Evolutionary conservation across 1,140 invertebrate genomes (phyloP).

Genomic region (Drosophila melanica): DNA sequence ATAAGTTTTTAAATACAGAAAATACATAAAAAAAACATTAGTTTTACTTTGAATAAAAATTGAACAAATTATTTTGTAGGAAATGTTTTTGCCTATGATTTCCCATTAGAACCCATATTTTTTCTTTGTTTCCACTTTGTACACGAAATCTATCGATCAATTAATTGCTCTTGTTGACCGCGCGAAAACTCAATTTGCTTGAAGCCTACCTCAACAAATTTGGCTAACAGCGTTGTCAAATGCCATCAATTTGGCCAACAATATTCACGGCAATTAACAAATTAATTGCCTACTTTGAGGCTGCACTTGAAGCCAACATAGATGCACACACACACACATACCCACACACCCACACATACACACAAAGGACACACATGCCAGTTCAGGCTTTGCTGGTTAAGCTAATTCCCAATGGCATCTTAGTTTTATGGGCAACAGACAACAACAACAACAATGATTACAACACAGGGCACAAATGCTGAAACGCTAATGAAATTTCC

Average conservation of each 20-base stretch:
- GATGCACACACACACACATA: constrained; percentile 17
- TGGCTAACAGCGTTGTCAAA: constrained; percentile 31
- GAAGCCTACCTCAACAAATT: constrained; percentile 20
- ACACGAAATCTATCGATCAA: constrained; percentile 23
- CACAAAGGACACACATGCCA: constrained; percentile 10
- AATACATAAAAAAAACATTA: too few species aligned
- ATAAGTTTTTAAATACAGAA: too few species aligned
- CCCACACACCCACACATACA: neutral
- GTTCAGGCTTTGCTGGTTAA: constrained; percentile 25
- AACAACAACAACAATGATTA: constrained; percentile 25
- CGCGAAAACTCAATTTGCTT: constrained; percentile 61
- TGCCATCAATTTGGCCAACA: constrained; percentile 68
- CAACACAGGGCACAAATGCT: constrained; percentile 48
- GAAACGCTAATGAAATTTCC: constrained; percentile 72
- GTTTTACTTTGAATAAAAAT: too few species aligned
- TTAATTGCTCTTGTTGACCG: constrained; percentile 34
- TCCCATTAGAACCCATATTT: neutral
- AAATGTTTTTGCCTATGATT: too few species aligned
- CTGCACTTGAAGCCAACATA: constrained; percentile 51
- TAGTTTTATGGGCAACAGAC: constrained; percentile 63
- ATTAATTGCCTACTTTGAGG: constrained; percentile 76
- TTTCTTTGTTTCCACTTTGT: neutral
- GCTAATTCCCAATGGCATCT: constrained; percentile 69
- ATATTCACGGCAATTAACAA: constrained; percentile 75
- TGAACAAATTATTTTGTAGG: too few species aligned